Evolutionary conservation across 1,140 invertebrate genomes (phyloP), one percentile per base, ranked within the genome.

Genomic region (Heliconius eleuchia): DNA sequence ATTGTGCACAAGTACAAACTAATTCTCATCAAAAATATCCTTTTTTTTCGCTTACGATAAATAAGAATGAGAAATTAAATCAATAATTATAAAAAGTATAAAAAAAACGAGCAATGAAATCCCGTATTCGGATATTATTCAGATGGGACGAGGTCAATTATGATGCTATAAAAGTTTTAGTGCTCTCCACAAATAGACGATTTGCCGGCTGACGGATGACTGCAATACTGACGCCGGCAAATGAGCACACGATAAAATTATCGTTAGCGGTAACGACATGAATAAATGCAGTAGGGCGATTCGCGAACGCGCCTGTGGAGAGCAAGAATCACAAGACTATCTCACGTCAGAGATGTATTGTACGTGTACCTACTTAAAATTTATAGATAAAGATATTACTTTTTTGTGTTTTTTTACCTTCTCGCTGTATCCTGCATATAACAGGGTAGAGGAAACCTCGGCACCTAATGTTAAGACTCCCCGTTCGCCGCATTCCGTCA

Each of bases 241-340:
- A 95, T 95, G 94, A 95, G 94, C 93, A 94, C 92, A 92, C 94
- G 92, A 95, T 95, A 95, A 95, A 95, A 95, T 95, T 95, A 95
- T 95, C 94, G 93, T 95, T 95, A 95, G 92, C 92, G 91, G 92
- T 95, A 95, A 95, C 94, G 94, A 95, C 92, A 95, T 95, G 94
- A 95, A 95, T 95, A 95, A 95, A 95, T 95, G 94, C 93, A 95
- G 90, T 91, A 94, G 92, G 91, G 90, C 88, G 91, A 88, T 90
- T 85, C 88, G 86, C 84, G 86, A 77, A 80, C 85, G 84, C 84
- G 86, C 77, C 78, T 83, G 84, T 82, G 78, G 42, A 84, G 82
- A 77, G 82, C 84, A 86, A 83, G 86, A 79, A 79, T 79, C 88
- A 86, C 80, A 84, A 82, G 80, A 82, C 60, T 34, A 37, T 30